Evolutionary conservation across 2,888 invertebrate species (phyloP), one percentile per base, ranked within the genome.

Genomic region (Disparrhopalites patrizii): DNA sequence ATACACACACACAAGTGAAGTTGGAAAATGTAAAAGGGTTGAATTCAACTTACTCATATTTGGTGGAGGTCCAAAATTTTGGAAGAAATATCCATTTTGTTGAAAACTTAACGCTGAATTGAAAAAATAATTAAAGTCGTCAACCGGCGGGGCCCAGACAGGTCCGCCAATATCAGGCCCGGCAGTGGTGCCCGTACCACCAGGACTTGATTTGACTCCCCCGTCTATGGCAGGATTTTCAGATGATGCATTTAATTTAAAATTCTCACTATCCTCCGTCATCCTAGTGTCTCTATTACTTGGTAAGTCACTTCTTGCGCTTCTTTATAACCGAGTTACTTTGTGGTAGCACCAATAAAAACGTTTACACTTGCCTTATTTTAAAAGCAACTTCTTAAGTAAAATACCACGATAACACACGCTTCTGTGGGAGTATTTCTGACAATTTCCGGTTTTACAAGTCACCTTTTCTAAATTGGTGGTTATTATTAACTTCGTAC

Each of bases 11-110:
- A n/a, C n/a, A n/a, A n/a, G n/a, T n/a, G n/a, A n/a, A n/a, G n/a
- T n/a, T n/a, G n/a, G n/a, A n/a, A n/a, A n/a, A n/a, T n/a, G n/a
- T n/a, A n/a, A n/a, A n/a, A n/a, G n/a, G n/a, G n/a, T 47, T n/a
- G 10, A 47, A 28, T 3, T 27, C n/a, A 28, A 68, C 75, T 72
- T 70, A 75, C 75, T 70, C 75, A 75, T 73, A 66, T 75, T 75
- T 20, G 75, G 75, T 36, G 72, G 73, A 25, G 73, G 75, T 56
- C 70, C 73, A 67, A 71, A 75, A 61, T 75, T 75, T 65, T 73
- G 75, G 61, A 70, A 73, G 64, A 69, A 75, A 68, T 73, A 73
- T 51, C 72, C 63, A 70, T 75, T 73, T 67, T 73, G 75, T 60
- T 70, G 73, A 63, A 71, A 73, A 61, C 70, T 67, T 38, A 73